Evolutionary conservation across 1,140 invertebrate species (phyloP).

Genomic region (Theocolax elegans): DNA sequence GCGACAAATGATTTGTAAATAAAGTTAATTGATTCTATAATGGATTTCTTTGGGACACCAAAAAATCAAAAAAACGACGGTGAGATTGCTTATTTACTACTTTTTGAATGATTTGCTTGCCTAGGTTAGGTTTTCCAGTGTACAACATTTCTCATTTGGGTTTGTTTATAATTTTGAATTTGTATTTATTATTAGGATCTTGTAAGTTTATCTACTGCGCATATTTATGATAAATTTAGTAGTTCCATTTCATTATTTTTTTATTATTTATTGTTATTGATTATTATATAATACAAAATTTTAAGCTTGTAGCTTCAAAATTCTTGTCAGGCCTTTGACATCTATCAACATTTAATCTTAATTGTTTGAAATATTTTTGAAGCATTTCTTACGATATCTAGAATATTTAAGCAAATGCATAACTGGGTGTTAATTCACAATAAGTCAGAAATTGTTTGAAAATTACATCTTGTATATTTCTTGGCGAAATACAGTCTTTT

Average conservation of each 20-base stretch:
- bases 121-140: slow-evolving; percentile 40
- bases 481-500: slow-evolving; percentile 62
- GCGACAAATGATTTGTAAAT: slow-evolving; percentile 23
- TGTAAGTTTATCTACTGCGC: not conserved
- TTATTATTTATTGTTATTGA: not conserved
- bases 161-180: not conserved
- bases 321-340: too few species aligned
- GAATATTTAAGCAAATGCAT: not conserved
- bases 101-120: not conserved
- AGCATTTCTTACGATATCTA: not conserved
- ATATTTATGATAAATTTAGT: too few species aligned
- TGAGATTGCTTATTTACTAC: slow-evolving; percentile 51
- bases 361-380: not conserved
- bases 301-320: not conserved
- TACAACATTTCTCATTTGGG: not conserved
- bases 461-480: slow-evolving; percentile 46
- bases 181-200: not conserved
- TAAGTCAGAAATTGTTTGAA: not conserved
- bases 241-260: not conserved
- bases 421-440: slow-evolving; percentile 9
- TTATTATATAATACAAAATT: not conserved
- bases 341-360: not conserved
- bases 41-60: slow-evolving; percentile 62
- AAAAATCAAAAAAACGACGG: slow-evolving; percentile 65
- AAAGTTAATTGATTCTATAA: slow-evolving; percentile 39